Evolutionary conservation across 2,888 invertebrate genomes (phyloP), one percentile per base, ranked within the genome.

Genomic region (Eugnorisma glareosa): DNA sequence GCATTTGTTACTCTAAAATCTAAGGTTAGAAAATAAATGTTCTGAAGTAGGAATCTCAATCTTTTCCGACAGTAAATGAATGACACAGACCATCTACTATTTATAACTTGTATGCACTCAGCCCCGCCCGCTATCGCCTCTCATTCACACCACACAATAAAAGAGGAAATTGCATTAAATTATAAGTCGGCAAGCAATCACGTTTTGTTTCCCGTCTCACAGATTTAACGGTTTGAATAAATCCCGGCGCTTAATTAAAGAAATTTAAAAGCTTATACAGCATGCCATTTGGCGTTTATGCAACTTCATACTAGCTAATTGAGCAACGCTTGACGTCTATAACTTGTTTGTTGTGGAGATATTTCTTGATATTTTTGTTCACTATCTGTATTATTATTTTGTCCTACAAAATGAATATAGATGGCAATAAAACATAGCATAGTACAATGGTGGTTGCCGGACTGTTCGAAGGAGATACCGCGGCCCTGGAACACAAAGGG

Each of bases 111-210:
- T 21, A 61, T 40, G 18, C 45, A 15, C 28, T 5, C 31, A 24
- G 10, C n/a, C 77, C 63, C 81, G 57, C 48, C 73, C 92, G 93
- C 93, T 86, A 13, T 70, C 85, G 73, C 89, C 79, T 68, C 10
- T 90, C 45, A 75, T 89, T 92, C 84, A 81, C 40, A 80, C 91
- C 92, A 77, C 80, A 88, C 91, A 89, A 91, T 92, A 93, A 92
- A 93, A 92, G 92, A 93, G 94, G 93, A 94, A 95, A 96, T 96
- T 96, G 96, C 96, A 96, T 96, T 96, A 96, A 96, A 96, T 96
- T 96, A 96, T 96, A 96, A 96, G 95, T 96, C 95, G 94, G 91
- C 94, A 93, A 95, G 95, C 95, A 96, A 96, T 96, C 96, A 95
- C 95, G 95, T 96, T 96, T 96, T 96, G 96, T 96, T 95, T 95